Percentiles rank a stretch among this genome's conserved stretches.
Evolutionary conservation across 2,888 invertebrate species (phyloP).

Genomic region (Pomacea canaliculata): DNA sequence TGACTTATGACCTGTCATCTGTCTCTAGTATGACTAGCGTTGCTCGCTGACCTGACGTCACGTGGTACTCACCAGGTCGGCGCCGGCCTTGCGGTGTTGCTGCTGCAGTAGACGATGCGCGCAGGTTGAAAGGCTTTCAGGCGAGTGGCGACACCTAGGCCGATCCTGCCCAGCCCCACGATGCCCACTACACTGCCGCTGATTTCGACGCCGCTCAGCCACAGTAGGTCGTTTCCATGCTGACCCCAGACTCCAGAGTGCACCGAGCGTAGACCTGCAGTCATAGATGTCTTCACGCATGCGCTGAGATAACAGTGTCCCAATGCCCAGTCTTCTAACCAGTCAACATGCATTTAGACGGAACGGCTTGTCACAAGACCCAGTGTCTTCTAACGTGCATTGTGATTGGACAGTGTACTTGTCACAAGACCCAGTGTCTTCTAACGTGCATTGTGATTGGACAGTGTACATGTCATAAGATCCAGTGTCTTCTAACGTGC

Average conservation of each 20-base stretch:
- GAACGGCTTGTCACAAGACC: background rate
- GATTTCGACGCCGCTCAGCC: slow-evolving; percentile 90
- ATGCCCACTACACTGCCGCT: slow-evolving; percentile 79
- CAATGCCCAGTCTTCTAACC: no score
- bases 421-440: no score
- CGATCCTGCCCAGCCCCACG: slow-evolving; percentile 69
- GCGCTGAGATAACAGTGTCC: no score
- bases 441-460: no score
- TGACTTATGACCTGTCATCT: no score
- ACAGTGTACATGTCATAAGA: background rate
- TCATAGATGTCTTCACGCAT: background rate
- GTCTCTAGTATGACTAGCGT: no score
- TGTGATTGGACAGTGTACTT: no score
- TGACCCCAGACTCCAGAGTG: slow-evolving; percentile 84
- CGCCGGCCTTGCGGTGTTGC: slow-evolving; percentile 74
- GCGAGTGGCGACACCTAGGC: slow-evolving; percentile 80
- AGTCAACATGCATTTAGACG: no score
- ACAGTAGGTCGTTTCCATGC: slow-evolving; percentile 80
- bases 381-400: background rate
- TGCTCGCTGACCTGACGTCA: no score
- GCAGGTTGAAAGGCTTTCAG: slow-evolving; percentile 82
- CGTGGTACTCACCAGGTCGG: slow-evolving; percentile 58
- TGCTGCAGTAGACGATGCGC: slow-evolving; percentile 81
- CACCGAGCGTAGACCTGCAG: slow-evolving; percentile 54
- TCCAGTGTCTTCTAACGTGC: background rate